phyloP scores from a whole-genome alignment of 2,797 vertebrate species.

The Myotis findleyi region DNA sequence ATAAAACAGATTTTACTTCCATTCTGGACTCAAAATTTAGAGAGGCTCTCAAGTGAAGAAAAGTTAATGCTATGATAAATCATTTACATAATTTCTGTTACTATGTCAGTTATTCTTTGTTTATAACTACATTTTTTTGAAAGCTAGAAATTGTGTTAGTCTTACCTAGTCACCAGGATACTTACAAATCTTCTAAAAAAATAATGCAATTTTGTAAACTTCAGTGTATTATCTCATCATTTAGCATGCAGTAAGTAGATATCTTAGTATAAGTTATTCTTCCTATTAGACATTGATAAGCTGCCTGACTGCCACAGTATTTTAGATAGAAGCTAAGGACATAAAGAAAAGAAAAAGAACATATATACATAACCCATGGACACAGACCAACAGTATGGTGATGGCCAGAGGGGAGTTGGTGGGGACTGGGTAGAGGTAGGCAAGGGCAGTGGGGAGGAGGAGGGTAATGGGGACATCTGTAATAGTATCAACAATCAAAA shows the following conservation, averaged over 20 bases:
- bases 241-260: background rate
- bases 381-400: background rate
- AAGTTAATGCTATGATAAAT: background rate
- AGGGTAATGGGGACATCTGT: background rate
- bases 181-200: background rate
- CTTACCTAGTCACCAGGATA: background rate
- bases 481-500: background rate
- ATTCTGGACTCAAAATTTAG: constrained; percentile 30
- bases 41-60: background rate
- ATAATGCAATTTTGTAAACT: background rate
- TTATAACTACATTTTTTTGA: background rate
- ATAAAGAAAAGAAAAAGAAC: background rate
- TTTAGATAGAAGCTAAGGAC: background rate
- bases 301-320: background rate
- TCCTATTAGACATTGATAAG: constrained; percentile 11
- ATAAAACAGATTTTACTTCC: constrained; percentile 33
- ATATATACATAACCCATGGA: background rate
- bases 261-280: background rate
- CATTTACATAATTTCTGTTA: background rate
- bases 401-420: background rate
- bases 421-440: background rate
- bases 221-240: background rate
- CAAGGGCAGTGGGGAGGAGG: background rate
- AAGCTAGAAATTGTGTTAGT: constrained; percentile 22
- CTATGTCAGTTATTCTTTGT: background rate